Percentiles rank a stretch among this genome's conserved stretches.
Conservation (phyloP, 2,888 invertebrate genomes). For the Diloba caeruleocephala region DNA sequence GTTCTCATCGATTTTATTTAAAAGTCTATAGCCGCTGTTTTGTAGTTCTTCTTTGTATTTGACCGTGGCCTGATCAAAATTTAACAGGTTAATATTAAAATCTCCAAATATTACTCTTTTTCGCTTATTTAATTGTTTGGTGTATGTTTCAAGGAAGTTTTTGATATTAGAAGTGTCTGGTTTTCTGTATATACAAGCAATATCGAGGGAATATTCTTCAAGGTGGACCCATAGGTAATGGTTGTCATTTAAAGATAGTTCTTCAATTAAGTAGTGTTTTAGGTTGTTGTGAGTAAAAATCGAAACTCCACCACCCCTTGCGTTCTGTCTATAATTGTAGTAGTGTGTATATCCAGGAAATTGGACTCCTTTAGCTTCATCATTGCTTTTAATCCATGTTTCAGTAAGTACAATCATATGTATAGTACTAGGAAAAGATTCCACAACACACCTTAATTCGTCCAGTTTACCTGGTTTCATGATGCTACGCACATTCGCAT, state of each 20-base stretch:
- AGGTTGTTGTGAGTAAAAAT: conserved; percentile 6
- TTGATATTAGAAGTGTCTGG: background rate
- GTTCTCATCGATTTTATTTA: conserved; percentile 2
- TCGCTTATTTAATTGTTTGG: conserved; percentile 6
- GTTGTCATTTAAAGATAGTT: conserved; percentile 1
- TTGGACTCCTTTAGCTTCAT: conserved; percentile 11
- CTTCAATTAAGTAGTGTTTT: conserved; percentile 8
- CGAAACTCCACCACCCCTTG: conserved; percentile 14
- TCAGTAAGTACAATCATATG: conserved; percentile 6
- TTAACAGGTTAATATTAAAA: conserved; percentile 21
- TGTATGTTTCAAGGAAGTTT: conserved; percentile 8
- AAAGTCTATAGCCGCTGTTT: conserved; percentile 10
- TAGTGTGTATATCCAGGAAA: conserved; percentile 13
- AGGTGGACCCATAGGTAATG: conserved; percentile 12
- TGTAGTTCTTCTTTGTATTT: conserved; percentile 9
- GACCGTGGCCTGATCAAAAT: background rate
- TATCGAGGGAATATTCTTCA: background rate
- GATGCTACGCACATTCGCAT: conserved; percentile 10
- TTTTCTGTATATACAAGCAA: conserved; percentile 6
- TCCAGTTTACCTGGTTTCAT: conserved; percentile 4
- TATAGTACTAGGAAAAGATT: conserved; percentile 5
- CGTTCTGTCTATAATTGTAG: background rate
- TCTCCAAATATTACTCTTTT: conserved; percentile 27
- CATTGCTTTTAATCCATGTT: conserved; percentile 8
- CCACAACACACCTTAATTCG: conserved; percentile 5